phyloP scores from a whole-genome alignment of 2,888 invertebrate species.

The Caenorhabditis sulstoni region DNA sequence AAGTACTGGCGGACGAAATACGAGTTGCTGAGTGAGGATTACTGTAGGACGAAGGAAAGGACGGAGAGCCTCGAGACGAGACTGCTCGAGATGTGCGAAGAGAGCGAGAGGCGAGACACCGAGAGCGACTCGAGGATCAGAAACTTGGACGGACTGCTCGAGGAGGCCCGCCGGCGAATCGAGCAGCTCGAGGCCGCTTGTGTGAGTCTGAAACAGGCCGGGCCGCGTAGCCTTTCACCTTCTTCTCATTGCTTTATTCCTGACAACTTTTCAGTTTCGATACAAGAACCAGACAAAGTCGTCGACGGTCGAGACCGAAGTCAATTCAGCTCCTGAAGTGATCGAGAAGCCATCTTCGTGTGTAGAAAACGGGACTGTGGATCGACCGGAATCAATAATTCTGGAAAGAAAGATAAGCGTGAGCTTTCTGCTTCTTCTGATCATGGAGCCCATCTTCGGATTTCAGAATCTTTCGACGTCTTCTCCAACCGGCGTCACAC shows the following conservation, averaged over 20 bases:
- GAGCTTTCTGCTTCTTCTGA: background rate
- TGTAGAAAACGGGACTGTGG: background rate
- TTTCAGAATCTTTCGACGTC: constrained; percentile 1
- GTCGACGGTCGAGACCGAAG: background rate
- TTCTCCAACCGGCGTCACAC: constrained; percentile 41
- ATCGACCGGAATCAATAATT: background rate
- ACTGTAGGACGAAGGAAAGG: constrained; percentile 24
- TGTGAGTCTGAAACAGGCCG: too few species aligned
- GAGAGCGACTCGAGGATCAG: constrained; percentile 22
- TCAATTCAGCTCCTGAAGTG: background rate
- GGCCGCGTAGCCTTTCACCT: too few species aligned
- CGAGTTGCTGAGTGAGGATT: constrained; percentile 35
- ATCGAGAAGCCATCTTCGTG: too few species aligned
- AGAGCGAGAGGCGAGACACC: constrained; percentile 25
- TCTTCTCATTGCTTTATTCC: too few species aligned
- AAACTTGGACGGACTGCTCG: constrained; percentile 17
- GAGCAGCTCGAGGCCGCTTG: constrained; percentile 50
- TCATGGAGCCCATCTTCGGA: background rate
- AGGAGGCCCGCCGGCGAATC: constrained; percentile 26
- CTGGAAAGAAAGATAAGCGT: background rate
- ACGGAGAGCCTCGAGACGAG: constrained; percentile 35
- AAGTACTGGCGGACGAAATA: constrained; percentile 58
- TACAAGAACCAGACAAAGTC: constrained; percentile 33
- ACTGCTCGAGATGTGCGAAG: constrained; percentile 44
- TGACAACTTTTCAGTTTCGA: constrained; percentile 34